Evolutionary conservation across 2,113 vertebrate species (phyloP).

Genomic region (Paramisgurnus dabryanus): DNA sequence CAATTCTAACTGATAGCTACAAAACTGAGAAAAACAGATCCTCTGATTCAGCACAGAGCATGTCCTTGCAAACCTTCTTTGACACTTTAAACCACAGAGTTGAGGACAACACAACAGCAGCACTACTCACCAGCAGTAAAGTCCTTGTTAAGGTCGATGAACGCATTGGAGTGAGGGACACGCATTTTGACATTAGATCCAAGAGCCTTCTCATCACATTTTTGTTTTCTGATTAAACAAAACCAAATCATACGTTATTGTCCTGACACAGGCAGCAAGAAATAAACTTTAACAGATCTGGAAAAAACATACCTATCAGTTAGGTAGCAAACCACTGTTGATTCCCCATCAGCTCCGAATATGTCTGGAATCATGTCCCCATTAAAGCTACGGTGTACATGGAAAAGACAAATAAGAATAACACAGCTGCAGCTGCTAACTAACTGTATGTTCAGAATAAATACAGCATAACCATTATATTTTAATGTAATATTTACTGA

Average conservation of each 20-base stretch:
- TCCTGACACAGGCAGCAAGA: not conserved
- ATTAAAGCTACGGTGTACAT: constrained; percentile 64
- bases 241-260: not conserved
- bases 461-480: too few species aligned
- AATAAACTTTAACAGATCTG: not conserved
- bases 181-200: constrained; percentile 71
- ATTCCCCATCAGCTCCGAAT: constrained; percentile 76
- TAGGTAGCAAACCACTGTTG: constrained; percentile 80
- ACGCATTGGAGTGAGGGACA: constrained; percentile 89
- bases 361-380: constrained; percentile 95
- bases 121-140: constrained; percentile 90
- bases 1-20: constrained; percentile 1
- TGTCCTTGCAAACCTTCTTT: not conserved
- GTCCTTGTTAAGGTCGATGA: constrained; percentile 92
- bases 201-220: constrained; percentile 76
- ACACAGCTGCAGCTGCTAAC: too few species aligned
- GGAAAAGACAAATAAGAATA: not conserved
- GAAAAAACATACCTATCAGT: constrained; percentile 72
- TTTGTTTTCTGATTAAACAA: constrained; percentile 69
- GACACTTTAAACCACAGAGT: not conserved
- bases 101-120: not conserved
- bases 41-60: not conserved
- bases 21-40: not conserved
- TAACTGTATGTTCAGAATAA: too few species aligned
- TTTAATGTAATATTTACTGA: not conserved